These are phyloP conservation scores for Mystacornis crossleyi DNA, from an alignment of 2,113 vertebrate species.

Conservation along the genomic window DNA sequence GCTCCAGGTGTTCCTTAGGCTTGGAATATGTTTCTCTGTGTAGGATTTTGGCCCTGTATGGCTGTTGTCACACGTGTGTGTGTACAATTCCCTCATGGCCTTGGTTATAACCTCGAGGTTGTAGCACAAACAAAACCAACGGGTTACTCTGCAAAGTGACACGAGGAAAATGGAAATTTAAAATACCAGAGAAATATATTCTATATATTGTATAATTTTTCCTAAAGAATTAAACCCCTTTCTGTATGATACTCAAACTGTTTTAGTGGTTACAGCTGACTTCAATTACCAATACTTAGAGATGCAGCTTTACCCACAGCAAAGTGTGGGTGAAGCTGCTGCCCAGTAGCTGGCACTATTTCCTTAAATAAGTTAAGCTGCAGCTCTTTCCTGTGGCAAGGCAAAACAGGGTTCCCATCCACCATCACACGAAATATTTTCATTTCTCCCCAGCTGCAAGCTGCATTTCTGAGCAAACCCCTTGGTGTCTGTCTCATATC, in stretches of 20 bases:
- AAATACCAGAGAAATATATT: slow-evolving; percentile 31
- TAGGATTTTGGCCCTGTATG: background rate
- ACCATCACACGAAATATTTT: background rate
- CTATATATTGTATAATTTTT: slow-evolving; percentile 27
- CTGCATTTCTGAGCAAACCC: slow-evolving; percentile 33
- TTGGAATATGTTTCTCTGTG: slow-evolving; percentile 52
- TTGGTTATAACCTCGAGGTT: background rate
- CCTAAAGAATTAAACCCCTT: background rate
- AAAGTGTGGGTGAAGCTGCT: background rate
- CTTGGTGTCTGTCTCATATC: slow-evolving; percentile 33
- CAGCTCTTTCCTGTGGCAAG: slow-evolving; percentile 33
- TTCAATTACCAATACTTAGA: background rate
- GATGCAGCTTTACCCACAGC: background rate
- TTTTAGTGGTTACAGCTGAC: slow-evolving; percentile 24
- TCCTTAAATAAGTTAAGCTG: slow-evolving; percentile 30
- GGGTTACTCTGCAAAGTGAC: slow-evolving; percentile 28
- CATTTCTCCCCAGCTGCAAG: background rate
- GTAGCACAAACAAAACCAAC: background rate
- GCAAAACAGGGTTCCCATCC: slow-evolving; percentile 56
- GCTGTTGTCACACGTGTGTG: background rate
- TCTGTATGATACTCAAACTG: background rate
- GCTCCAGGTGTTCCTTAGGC: background rate
- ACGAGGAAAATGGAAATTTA: background rate
- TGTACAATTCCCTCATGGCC: background rate
- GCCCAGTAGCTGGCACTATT: slow-evolving; percentile 68